phyloP scores from a whole-genome alignment of 2,888 invertebrate species.

The Criorhina ranunculi region DNA sequence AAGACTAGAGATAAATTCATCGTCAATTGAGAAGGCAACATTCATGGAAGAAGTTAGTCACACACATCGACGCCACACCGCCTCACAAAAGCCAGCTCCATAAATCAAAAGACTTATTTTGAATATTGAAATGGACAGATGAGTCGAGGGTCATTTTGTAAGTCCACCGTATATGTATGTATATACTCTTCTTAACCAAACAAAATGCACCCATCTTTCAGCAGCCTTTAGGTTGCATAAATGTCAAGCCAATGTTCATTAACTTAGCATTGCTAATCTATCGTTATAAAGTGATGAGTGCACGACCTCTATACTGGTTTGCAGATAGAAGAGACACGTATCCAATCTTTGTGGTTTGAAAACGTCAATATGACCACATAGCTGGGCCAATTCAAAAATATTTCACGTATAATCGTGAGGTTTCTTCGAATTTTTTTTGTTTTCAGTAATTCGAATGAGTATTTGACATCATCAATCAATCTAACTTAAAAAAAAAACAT shows the following conservation, averaged over 20 bases:
- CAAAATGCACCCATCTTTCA: conserved; percentile 18
- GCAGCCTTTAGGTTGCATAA: conserved; percentile 44
- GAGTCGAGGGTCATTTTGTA: conserved; percentile 22
- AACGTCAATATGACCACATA: conserved; percentile 9
- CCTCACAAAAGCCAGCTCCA: conserved; percentile 14
- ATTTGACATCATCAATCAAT: conserved; percentile 47
- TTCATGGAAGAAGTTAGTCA: background rate
- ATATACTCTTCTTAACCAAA: conserved; percentile 20
- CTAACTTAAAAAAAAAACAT: conserved; percentile 12
- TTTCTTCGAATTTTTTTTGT: background rate
- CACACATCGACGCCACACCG: background rate
- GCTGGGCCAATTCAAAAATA: conserved; percentile 53
- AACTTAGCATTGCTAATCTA: conserved; percentile 62
- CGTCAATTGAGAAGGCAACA: background rate
- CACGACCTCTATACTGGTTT: conserved; percentile 62
- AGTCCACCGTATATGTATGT: conserved; percentile 10
- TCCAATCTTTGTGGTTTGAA: conserved; percentile 25
- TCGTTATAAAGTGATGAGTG: conserved; percentile 53
- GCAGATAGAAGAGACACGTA: conserved; percentile 29
- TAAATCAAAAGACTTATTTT: conserved; percentile 40
- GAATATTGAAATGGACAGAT: conserved; percentile 27
- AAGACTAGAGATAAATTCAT: no score
- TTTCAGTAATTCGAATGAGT: background rate
- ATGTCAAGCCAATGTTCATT: conserved; percentile 70
- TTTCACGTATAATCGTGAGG: conserved; percentile 53